Evolutionary conservation across 2,113 vertebrate species (phyloP).

Genomic region (Noctilio leporinus): DNA sequence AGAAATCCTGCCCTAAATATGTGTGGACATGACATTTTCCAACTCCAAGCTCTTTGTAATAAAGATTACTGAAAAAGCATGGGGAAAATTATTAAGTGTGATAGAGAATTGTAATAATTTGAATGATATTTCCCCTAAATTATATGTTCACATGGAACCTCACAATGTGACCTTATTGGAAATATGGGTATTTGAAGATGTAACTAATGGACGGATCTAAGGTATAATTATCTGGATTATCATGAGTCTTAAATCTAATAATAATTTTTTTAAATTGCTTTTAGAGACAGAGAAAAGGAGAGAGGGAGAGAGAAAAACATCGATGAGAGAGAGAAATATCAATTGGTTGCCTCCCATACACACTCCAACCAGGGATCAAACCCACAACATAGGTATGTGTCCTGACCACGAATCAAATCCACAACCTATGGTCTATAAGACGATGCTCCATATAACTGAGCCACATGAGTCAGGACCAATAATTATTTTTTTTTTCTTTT

Average conservation of each 20-base stretch:
- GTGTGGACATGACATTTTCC: background rate
- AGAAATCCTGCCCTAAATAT: background rate
- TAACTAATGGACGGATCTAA: background rate
- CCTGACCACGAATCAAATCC: no score
- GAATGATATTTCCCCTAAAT: background rate
- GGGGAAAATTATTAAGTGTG: background rate
- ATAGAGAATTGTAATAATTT: background rate
- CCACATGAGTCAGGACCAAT: no score
- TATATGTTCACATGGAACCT: background rate
- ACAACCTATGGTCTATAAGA: no score
- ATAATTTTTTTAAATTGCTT: background rate
- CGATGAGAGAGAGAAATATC: no score
- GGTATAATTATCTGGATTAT: background rate
- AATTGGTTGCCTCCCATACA: no score
- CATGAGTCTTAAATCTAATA: background rate
- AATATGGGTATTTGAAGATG: background rate
- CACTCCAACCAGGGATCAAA: no score
- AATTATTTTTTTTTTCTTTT: background rate
- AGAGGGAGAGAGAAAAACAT: no score
- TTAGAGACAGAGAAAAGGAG: no score
- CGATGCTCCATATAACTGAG: no score
- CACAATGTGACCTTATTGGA: background rate
- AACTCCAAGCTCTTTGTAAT: background rate
- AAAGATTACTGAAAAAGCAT: background rate
- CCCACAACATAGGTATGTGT: no score